phyloP scores from a whole-genome alignment of 2,113 vertebrate genomes.

The Ursus arctos region DNA sequence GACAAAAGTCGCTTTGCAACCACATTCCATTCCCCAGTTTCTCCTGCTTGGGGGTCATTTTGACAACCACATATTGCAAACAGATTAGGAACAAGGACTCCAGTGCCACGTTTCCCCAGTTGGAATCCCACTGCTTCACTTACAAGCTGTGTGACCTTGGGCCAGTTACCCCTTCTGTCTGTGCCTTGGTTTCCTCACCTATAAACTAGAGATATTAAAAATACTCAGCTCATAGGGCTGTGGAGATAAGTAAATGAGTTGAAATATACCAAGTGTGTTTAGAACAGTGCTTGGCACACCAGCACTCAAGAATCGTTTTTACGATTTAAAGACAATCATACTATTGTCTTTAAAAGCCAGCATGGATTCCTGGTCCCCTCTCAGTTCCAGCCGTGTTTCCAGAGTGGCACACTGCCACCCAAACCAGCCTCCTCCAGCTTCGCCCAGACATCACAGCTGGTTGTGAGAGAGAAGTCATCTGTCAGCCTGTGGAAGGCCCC shows the following conservation, averaged over 20 bases:
- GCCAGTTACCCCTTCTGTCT: not conserved
- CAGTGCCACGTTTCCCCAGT: not conserved
- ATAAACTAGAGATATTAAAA: not conserved
- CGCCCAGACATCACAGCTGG: not conserved
- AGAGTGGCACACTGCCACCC: not conserved
- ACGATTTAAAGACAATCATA: not conserved
- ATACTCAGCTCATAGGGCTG: not conserved
- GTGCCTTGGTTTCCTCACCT: conserved; percentile 23
- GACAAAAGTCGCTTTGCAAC: not conserved
- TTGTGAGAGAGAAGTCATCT: not conserved
- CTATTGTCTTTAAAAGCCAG: not conserved
- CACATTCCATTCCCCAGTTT: not conserved
- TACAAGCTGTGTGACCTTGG: not conserved
- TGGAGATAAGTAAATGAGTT: not conserved
- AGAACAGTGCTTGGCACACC: not conserved
- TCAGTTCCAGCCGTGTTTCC: not conserved
- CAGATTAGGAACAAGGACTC: not conserved
- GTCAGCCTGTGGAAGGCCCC: not conserved
- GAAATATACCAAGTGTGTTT: not conserved
- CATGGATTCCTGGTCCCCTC: not conserved
- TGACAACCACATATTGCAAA: not conserved
- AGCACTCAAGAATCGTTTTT: not conserved
- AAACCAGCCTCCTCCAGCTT: not conserved
- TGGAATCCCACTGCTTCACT: not conserved
- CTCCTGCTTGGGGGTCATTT: not conserved